A percentile compares a stretch with the other conserved stretches of the same genome.
Evolutionary conservation across 2,888 invertebrate species (phyloP).

Genomic region (Polydrusus pterygomalis): DNA sequence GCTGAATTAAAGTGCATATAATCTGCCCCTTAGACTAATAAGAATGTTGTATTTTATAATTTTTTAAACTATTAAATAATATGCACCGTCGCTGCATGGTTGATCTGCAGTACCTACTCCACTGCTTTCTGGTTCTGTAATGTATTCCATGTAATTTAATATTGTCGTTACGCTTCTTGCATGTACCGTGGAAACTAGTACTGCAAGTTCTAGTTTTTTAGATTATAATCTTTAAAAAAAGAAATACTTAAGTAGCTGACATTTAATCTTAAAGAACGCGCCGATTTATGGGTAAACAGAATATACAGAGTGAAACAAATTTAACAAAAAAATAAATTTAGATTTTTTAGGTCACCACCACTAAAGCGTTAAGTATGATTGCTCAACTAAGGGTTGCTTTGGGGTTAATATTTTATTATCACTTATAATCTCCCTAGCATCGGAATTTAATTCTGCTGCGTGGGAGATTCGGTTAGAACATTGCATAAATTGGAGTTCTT

Average conservation of each 20-base stretch:
- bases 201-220: conserved; percentile 57
- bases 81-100: not conserved
- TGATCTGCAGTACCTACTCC: not conserved
- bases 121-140: conserved; percentile 23
- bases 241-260: conserved; percentile 38
- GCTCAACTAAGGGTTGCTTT: too few relatives aligned
- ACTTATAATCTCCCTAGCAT: too few relatives aligned
- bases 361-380: too few relatives aligned
- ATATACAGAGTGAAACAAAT: conserved; percentile 1
- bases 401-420: too few relatives aligned
- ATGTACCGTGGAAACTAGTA: conserved; percentile 53
- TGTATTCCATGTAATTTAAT: conserved; percentile 52
- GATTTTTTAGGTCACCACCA: too few relatives aligned
- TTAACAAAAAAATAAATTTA: too few relatives aligned
- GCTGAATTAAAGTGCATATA: too few relatives aligned
- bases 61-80: not conserved
- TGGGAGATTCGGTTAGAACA: too few relatives aligned
- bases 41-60: not conserved
- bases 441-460: too few relatives aligned
- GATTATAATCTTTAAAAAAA: conserved; percentile 53
- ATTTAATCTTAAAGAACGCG: conserved; percentile 34
- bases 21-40: too few relatives aligned
- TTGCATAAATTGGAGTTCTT: too few relatives aligned
- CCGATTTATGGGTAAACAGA: conserved; percentile 28
- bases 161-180: conserved; percentile 52